Evolutionary conservation across 2,797 vertebrate genomes (phyloP).

Genomic region (Chrysocyon brachyurus): DNA sequence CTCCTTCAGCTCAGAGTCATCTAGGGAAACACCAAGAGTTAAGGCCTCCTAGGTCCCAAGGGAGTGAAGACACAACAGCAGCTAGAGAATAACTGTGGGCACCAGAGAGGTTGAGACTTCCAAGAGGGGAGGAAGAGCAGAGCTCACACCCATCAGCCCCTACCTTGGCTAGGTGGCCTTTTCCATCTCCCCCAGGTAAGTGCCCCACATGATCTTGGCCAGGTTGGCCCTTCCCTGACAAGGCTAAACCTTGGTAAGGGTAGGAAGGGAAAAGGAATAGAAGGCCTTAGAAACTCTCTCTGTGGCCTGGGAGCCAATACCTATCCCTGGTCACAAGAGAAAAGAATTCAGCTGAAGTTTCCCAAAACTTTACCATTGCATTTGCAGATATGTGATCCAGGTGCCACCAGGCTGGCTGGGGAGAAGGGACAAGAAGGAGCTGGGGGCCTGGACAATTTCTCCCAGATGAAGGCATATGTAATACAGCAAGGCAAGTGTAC

Average conservation of each 20-base stretch:
- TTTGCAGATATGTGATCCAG: background rate
- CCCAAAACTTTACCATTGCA: background rate
- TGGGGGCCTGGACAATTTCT: background rate
- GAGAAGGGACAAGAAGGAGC: background rate
- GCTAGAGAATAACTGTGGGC: constrained; percentile 36
- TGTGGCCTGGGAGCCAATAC: background rate
- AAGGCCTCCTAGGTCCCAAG: background rate
- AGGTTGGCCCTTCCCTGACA: background rate
- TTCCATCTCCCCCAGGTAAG: background rate
- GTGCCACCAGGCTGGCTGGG: background rate
- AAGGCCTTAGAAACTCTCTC: background rate
- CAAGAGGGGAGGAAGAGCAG: background rate
- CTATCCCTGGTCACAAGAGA: background rate
- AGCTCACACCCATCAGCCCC: background rate
- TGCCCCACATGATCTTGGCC: background rate
- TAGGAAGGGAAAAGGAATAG: background rate
- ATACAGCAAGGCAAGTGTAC: background rate
- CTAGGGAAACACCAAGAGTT: constrained; percentile 26
- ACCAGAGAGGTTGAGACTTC: background rate
- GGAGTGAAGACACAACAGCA: background rate
- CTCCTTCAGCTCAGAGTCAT: background rate
- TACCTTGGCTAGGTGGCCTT: background rate
- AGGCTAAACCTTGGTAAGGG: background rate
- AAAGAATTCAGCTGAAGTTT: background rate
- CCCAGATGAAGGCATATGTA: background rate